These are phyloP conservation scores for Ia io DNA, from an alignment of 2,113 vertebrate species.

Conservation along the genomic window DNA sequence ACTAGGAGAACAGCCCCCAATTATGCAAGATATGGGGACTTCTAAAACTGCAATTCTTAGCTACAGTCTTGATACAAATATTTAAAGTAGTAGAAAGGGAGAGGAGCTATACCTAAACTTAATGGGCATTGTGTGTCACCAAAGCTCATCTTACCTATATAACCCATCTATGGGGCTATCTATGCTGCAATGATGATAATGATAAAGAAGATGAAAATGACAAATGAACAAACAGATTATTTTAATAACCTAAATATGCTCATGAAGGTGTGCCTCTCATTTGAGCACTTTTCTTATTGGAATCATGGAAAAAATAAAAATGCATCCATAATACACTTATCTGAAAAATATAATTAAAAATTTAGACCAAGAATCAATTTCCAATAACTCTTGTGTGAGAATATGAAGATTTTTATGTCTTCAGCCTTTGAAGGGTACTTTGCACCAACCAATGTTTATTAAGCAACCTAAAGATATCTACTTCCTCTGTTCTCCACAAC, in stretches of 20 bases:
- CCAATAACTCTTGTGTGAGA: neutral
- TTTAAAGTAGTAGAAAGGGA: neutral
- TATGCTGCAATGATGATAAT: neutral
- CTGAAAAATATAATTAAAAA: neutral
- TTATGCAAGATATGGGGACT: neutral
- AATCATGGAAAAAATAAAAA: neutral
- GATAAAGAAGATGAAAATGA: neutral
- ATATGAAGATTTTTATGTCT: neutral
- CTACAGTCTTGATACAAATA: neutral
- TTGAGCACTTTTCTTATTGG: neutral
- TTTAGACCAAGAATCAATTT: neutral
- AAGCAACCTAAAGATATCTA: neutral
- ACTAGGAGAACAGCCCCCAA: neutral
- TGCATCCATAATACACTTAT: neutral
- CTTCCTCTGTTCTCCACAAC: neutral
- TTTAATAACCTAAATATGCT: neutral
- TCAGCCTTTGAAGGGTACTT: neutral
- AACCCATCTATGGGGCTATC: no score
- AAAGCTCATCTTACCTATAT: neutral
- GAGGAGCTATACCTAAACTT: neutral
- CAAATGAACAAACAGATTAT: neutral
- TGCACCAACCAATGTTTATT: neutral
- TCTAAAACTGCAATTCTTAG: neutral
- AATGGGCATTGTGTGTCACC: no score
- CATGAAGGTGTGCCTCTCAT: neutral